A percentile compares a stretch with the other conserved stretches of the same genome.
Evolutionary conservation across 2,888 invertebrate genomes (phyloP).

Genomic region (Troglohyphantes excavatus): DNA sequence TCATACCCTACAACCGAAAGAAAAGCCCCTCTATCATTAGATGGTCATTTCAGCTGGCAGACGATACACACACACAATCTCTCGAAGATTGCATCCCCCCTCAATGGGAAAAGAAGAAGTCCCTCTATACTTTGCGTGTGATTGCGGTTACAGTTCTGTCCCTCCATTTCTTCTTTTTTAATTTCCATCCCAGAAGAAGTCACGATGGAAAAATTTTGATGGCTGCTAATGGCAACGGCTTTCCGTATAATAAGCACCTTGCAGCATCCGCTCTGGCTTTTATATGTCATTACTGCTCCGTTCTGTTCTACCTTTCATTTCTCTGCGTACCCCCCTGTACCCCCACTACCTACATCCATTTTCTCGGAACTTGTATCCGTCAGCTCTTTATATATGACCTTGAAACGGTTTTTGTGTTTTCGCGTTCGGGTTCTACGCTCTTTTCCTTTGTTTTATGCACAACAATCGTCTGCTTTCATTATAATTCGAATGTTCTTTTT

Average conservation of each 20-base stretch:
- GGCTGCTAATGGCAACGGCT: constrained; percentile 75
- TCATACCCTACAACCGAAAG: background rate
- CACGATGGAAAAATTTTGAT: constrained; percentile 77
- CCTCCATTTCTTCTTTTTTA: constrained; percentile 43
- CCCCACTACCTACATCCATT: background rate
- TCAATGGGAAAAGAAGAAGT: constrained; percentile 2
- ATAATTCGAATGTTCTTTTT: background rate
- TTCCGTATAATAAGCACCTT: constrained; percentile 75
- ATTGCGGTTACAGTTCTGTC: constrained; percentile 51
- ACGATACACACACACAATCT: background rate
- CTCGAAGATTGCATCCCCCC: background rate
- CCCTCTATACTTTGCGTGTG: constrained; percentile 65
- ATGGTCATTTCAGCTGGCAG: background rate
- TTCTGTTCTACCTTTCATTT: constrained; percentile 46
- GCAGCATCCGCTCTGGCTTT: constrained; percentile 74
- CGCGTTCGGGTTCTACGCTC: constrained; percentile 3
- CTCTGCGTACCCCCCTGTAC: background rate
- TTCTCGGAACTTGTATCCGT: constrained; percentile 57
- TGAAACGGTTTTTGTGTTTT: constrained; percentile 70
- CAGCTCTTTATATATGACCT: constrained; percentile 60
- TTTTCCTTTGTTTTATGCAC: constrained; percentile 30
- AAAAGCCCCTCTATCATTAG: background rate
- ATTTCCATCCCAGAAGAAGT: constrained; percentile 66
- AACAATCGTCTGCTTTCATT: constrained; percentile 9
- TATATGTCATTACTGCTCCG: constrained; percentile 74